Evolutionary conservation across 2,888 invertebrate species (phyloP).

Genomic region (Platycnemis pennipes): DNA sequence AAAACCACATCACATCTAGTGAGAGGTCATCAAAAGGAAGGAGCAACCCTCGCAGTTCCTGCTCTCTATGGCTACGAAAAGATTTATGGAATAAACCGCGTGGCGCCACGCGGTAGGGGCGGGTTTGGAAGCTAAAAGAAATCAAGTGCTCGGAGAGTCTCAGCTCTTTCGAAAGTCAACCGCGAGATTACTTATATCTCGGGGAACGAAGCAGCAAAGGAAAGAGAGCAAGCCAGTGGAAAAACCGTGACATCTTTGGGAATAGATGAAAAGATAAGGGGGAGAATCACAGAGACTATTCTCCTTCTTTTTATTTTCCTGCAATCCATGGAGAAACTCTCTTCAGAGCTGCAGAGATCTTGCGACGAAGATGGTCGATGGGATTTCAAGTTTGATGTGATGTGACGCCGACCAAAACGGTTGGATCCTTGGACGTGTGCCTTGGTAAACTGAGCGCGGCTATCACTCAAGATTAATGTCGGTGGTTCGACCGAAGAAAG

Average conservation of each 20-base stretch:
- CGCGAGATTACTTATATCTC: background rate
- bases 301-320: no score
- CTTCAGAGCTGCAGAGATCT: no score
- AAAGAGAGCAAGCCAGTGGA: background rate
- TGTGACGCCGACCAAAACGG: no score
- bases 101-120: background rate
- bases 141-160: background rate
- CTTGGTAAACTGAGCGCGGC: no score
- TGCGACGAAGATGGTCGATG: no score
- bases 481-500: no score
- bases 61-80: background rate
- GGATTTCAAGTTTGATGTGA: no score
- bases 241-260: background rate
- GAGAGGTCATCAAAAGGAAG: background rate
- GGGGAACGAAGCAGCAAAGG: background rate
- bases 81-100: conserved; percentile 4
- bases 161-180: background rate
- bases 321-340: no score
- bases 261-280: background rate
- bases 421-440: no score
- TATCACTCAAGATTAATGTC: no score
- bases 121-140: background rate
- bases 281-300: background rate
- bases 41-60: background rate
- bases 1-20: background rate